Conservation (phyloP, 2,888 invertebrate genomes). For the Tenthredo mesomela region DNA sequence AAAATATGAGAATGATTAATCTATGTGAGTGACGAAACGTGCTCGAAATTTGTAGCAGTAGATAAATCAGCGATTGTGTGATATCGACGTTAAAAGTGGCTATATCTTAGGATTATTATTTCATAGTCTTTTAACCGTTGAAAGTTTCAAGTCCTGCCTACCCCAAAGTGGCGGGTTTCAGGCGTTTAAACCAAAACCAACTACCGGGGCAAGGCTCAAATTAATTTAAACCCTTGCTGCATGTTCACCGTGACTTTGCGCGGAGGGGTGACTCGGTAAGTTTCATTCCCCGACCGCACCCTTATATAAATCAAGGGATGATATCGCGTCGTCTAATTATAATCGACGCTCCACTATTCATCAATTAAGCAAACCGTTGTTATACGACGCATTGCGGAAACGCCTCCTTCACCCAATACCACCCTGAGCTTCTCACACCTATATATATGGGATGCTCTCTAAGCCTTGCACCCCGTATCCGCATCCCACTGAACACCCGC, state of each 20-base stretch:
- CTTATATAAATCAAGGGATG: constrained; percentile 33
- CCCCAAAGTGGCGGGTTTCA: background rate
- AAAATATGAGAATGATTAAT: background rate
- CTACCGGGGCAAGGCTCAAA: constrained; percentile 17
- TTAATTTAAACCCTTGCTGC: constrained; percentile 37
- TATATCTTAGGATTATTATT: background rate
- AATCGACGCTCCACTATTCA: constrained; percentile 44
- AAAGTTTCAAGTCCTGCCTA: constrained; percentile 25
- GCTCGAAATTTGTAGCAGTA: background rate
- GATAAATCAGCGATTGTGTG: background rate
- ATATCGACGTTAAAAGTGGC: background rate
- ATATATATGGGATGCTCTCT: background rate
- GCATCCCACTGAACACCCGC: background rate
- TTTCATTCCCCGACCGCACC: constrained; percentile 36
- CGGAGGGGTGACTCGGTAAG: constrained; percentile 5
- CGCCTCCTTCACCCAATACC: constrained; percentile 28
- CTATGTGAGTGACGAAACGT: too few species aligned
- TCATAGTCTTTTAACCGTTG: background rate
- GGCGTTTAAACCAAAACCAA: constrained; percentile 40
- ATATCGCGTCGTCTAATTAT: constrained; percentile 49
- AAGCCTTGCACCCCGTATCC: constrained; percentile 2
- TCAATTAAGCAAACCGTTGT: constrained; percentile 49
- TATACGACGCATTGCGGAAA: constrained; percentile 45
- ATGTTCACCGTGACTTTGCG: constrained; percentile 33
- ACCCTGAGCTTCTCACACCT: background rate